Conservation (phyloP, 1,140 invertebrate species). For the Lucilia sericata region DNA sequence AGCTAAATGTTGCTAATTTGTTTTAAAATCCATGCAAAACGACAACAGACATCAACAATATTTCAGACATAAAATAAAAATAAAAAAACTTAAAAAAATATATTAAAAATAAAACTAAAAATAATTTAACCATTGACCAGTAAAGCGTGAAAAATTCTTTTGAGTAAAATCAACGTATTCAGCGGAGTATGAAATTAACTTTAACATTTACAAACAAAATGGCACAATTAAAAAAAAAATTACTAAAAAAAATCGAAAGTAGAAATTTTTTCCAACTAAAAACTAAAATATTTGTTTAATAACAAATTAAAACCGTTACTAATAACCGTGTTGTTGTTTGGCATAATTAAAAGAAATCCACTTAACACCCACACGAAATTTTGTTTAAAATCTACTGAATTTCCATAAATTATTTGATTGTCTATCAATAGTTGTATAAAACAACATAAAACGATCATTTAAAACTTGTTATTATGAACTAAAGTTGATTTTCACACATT, state of each 20-base stretch:
- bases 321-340: no score
- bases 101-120: constrained; percentile 4
- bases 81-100: not conserved
- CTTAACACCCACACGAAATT: no score
- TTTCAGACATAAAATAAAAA: not conserved
- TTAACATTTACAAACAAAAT: not conserved
- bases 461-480: not conserved
- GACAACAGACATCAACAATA: not conserved
- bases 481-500: constrained; percentile 7
- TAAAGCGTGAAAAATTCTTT: constrained; percentile 36
- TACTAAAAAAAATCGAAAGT: not conserved
- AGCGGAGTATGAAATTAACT: constrained; percentile 32
- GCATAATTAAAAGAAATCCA: no score
- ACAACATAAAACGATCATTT: not conserved
- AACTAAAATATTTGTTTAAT: no score
- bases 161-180: not conserved
- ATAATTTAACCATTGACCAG: constrained; percentile 20
- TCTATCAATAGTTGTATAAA: no score
- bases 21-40: not conserved
- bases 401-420: not conserved
- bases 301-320: no score
- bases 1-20: not conserved
- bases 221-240: no score
- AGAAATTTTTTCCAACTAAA: not conserved
- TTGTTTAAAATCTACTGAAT: not conserved